These are phyloP conservation scores for Merluccius polli DNA, from an alignment of 2,797 vertebrate species.

Conservation along the genomic window DNA sequence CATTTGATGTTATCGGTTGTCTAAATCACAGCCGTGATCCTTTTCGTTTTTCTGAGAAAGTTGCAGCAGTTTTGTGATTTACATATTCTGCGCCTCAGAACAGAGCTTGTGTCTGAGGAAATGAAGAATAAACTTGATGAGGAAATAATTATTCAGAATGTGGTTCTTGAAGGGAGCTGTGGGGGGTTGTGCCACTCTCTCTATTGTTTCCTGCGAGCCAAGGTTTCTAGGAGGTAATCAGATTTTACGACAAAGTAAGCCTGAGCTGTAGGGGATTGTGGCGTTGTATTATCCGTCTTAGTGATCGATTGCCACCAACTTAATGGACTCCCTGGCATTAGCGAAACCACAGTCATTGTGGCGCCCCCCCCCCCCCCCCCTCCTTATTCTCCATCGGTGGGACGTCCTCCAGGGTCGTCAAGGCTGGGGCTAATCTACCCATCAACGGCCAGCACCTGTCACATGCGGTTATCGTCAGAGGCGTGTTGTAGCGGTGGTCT, in stretches of 20 bases:
- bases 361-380: not conserved
- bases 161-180: not conserved
- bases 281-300: constrained; percentile 51
- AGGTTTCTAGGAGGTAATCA: constrained; percentile 39
- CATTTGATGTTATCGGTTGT: not conserved
- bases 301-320: constrained; percentile 46
- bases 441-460: constrained; percentile 20
- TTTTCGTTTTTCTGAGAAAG: not conserved
- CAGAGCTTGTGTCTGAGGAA: not conserved
- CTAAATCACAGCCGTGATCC: not conserved
- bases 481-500: constrained; percentile 12
- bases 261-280: constrained; percentile 36
- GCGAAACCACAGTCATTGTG: constrained; percentile 25
- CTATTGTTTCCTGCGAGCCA: constrained; percentile 17
- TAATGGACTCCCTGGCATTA: constrained; percentile 39
- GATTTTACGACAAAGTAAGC: constrained; percentile 33
- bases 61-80: not conserved
- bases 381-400: constrained; percentile 45
- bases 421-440: constrained; percentile 33
- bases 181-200: too few relatives aligned
- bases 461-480: constrained; percentile 29
- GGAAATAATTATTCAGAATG: not conserved
- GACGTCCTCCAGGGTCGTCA: constrained; percentile 43
- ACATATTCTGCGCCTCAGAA: not conserved
- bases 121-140: not conserved